These are phyloP conservation scores for Gambelia wislizenii DNA, from an alignment of 2,797 vertebrate species.

Conservation along the genomic window DNA sequence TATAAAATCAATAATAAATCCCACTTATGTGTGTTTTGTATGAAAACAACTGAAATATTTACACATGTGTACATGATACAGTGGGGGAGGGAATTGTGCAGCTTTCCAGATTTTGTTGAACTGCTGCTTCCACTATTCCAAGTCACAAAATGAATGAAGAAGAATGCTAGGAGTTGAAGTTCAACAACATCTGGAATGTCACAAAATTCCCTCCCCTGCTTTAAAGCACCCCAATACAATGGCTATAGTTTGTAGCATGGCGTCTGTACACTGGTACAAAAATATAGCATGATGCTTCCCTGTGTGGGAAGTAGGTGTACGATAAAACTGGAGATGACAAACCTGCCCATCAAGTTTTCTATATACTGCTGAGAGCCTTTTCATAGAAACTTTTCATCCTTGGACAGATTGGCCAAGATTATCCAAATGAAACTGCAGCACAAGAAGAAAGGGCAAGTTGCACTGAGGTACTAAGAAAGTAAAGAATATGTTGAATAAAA, in stretches of 20 bases:
- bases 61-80: background rate
- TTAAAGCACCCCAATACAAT: background rate
- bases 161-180: too few relatives aligned
- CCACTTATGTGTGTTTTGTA: background rate
- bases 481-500: slow-evolving; percentile 10
- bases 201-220: too few relatives aligned
- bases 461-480: background rate
- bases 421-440: background rate
- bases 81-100: background rate
- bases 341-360: background rate
- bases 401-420: background rate
- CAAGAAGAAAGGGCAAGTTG: background rate
- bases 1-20: background rate
- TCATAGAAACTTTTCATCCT: background rate
- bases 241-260: background rate
- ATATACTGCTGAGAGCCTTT: background rate
- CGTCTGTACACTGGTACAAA: background rate
- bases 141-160: too few relatives aligned
- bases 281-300: background rate
- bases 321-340: background rate
- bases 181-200: too few relatives aligned
- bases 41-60: background rate
- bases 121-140: too few relatives aligned
- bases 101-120: background rate
- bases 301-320: background rate